Evolutionary conservation across 2,797 vertebrate species (phyloP).

Genomic region (Ctenopoma kingsleyae): DNA sequence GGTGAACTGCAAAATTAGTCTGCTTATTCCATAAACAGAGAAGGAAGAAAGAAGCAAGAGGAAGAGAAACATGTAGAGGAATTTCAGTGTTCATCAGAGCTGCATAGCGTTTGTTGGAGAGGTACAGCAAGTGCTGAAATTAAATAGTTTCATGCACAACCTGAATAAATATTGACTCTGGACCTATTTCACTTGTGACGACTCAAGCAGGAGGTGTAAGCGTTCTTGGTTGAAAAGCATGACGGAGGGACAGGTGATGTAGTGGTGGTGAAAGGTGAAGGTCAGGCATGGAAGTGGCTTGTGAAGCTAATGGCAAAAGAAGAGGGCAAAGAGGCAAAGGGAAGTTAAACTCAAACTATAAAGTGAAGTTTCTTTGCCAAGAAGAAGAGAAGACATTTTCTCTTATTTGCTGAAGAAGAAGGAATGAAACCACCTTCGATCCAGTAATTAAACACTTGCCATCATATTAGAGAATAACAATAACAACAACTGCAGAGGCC

Average conservation of each 20-base stretch:
- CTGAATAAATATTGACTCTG: constrained; percentile 67
- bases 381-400: not conserved
- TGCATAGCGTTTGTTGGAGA: constrained; percentile 54
- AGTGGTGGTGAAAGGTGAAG: constrained; percentile 9
- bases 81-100: constrained; percentile 43
- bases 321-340: not conserved
- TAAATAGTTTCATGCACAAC: constrained; percentile 55
- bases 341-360: not conserved
- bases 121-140: constrained; percentile 53
- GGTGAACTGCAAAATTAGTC: constrained; percentile 30
- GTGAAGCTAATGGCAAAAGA: not conserved
- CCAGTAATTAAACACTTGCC: not conserved
- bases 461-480: constrained; percentile 5
- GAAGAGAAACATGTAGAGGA: constrained; percentile 17
- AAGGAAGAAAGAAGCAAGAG: constrained; percentile 1
- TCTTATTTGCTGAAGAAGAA: not conserved
- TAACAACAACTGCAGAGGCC: not conserved
- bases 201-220: constrained; percentile 23
- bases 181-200: constrained; percentile 41
- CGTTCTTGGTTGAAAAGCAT: not conserved
- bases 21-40: constrained; percentile 5
- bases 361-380: not conserved
- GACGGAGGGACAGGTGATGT: constrained; percentile 30
- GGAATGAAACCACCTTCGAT: not conserved
- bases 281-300: not conserved